These are phyloP conservation scores for Pseudomyrmex sp. DNA, from an alignment of 1,140 invertebrate genomes.

Conservation along the genomic window DNA sequence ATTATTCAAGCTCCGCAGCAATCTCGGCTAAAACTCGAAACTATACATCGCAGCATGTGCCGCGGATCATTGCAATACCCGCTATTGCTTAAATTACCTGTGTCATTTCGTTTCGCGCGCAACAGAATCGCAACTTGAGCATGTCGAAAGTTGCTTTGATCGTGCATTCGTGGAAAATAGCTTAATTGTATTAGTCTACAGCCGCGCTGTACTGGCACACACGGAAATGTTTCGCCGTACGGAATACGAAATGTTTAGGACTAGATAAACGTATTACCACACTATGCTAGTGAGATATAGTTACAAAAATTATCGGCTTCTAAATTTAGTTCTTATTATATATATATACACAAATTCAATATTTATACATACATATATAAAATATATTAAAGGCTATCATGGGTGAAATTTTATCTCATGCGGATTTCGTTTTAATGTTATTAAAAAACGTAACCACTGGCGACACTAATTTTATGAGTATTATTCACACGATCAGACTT, in stretches of 20 bases:
- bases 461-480: too few species aligned
- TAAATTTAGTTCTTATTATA: too few species aligned
- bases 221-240: slow-evolving; percentile 4
- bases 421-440: too few species aligned
- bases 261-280: background rate
- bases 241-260: background rate
- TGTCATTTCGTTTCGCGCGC: background rate
- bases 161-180: slow-evolving; percentile 31
- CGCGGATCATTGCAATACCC: too few species aligned
- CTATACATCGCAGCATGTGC: background rate
- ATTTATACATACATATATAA: too few species aligned
- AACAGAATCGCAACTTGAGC: slow-evolving; percentile 39
- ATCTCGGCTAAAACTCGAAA: background rate
- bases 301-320: too few species aligned
- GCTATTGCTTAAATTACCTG: background rate
- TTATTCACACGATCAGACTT: too few species aligned
- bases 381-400: too few species aligned
- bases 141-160: slow-evolving; percentile 41
- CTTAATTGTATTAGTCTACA: slow-evolving; percentile 30
- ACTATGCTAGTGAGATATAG: too few species aligned
- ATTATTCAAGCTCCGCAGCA: background rate
- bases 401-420: too few species aligned
- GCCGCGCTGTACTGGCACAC: background rate
- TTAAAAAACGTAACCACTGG: too few species aligned
- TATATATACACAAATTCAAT: too few species aligned